These are phyloP conservation scores for Diorhabda sublineata DNA, from an alignment of 1,140 invertebrate species.

Conservation along the genomic window DNA sequence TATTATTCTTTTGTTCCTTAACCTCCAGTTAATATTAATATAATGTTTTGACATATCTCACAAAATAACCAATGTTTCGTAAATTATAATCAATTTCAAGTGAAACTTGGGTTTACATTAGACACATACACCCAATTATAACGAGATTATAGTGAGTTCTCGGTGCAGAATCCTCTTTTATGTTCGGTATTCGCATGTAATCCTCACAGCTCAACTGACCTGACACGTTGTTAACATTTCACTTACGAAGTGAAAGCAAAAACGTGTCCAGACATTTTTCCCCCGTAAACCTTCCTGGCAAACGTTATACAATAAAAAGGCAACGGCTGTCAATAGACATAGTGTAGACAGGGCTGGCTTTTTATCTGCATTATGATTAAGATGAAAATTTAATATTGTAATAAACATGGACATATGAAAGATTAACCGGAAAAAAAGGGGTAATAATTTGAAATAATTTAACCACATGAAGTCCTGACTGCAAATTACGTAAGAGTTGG, in stretches of 20 bases:
- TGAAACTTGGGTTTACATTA: background rate
- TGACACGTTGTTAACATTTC: constrained; percentile 2
- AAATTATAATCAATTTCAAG: background rate
- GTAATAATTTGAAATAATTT: too few species aligned
- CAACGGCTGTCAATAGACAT: background rate
- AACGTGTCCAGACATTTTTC: constrained; percentile 1
- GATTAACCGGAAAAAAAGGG: too few species aligned
- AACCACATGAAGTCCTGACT: too few species aligned
- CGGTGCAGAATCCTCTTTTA: background rate
- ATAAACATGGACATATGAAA: too few species aligned
- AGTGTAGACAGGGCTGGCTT: too few species aligned
- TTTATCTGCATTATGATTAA: too few species aligned
- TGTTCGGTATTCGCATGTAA: background rate
- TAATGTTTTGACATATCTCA: background rate
- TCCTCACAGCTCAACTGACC: constrained; percentile 1
- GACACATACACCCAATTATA: background rate
- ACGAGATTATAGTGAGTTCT: constrained; percentile 3
- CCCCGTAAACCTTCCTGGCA: background rate
- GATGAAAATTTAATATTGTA: too few species aligned
- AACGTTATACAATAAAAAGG: background rate
- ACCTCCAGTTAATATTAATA: too few species aligned
- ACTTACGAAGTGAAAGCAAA: constrained; percentile 2
- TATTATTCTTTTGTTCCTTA: too few species aligned
- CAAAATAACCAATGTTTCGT: background rate
- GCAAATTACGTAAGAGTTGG: too few species aligned